phyloP scores from a whole-genome alignment of 1,140 invertebrate genomes.

The Hylaeus volcanicus region DNA sequence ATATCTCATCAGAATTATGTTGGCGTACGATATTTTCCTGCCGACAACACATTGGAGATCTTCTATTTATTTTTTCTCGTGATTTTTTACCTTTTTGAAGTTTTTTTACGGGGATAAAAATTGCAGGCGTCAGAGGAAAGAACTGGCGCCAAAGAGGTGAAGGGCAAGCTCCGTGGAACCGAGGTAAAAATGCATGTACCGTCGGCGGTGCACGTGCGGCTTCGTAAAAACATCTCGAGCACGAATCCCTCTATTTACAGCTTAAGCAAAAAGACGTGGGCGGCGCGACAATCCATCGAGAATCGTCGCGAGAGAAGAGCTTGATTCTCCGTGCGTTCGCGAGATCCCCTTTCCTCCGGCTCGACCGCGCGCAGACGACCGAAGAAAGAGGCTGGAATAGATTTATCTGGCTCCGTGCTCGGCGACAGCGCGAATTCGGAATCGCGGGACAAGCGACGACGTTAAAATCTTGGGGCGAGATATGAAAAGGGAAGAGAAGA shows the following conservation, averaged over 20 bases:
- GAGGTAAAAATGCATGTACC: background rate
- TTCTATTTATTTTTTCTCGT: no score
- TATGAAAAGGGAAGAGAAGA: background rate
- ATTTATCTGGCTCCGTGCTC: constrained; percentile 33
- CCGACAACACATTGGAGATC: no score
- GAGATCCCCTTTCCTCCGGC: background rate
- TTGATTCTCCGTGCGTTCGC: background rate
- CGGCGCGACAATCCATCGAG: background rate
- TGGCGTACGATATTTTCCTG: no score
- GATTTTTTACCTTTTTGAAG: no score
- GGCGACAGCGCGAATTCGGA: constrained; percentile 6
- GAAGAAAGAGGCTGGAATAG: background rate
- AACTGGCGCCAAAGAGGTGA: background rate
- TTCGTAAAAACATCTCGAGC: background rate
- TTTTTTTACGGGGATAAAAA: background rate
- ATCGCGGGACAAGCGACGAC: constrained; percentile 25
- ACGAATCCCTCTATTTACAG: background rate
- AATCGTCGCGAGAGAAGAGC: background rate
- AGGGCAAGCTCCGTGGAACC: background rate
- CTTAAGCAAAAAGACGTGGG: background rate
- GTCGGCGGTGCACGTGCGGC: background rate
- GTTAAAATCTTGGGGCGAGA: constrained; percentile 21
- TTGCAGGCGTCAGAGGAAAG: background rate
- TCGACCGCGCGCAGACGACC: background rate
- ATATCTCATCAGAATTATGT: no score